A percentile compares a stretch with the other conserved stretches of the same genome.
Evolutionary conservation across 2,113 vertebrate species (phyloP).

Genomic region (Austrofundulus limnaeus): DNA sequence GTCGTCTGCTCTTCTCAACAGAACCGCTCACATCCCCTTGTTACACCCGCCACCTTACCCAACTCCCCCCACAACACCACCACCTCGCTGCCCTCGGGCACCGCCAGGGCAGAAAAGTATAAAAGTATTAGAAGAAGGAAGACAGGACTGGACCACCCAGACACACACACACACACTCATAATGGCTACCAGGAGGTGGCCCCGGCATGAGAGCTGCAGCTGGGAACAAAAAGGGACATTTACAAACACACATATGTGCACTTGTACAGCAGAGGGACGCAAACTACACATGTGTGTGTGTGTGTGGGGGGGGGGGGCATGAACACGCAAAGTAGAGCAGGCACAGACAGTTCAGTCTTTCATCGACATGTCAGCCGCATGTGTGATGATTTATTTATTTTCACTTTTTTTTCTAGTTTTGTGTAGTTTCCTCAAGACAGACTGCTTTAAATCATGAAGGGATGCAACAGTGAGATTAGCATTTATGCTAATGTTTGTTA

Average conservation of each 20-base stretch:
- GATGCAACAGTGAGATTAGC: conserved; percentile 20
- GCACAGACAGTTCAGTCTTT: conserved; percentile 38
- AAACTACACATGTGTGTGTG: conserved; percentile 40
- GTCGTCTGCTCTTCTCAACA: conserved; percentile 84
- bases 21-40: conserved; percentile 80
- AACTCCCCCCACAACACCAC: background rate
- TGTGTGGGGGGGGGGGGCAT: conserved; percentile 21
- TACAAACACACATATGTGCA: conserved; percentile 25
- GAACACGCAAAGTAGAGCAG: conserved; percentile 11
- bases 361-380: conserved; percentile 64
- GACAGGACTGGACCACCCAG: conserved; percentile 90
- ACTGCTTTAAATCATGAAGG: conserved; percentile 12
- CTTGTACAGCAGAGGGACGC: conserved; percentile 23
- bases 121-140: conserved; percentile 81
- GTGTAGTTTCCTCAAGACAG: conserved; percentile 12
- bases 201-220: conserved; percentile 75
- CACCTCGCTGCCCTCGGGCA: conserved; percentile 86
- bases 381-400: conserved; percentile 31
- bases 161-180: conserved; percentile 77
- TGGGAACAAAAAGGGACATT: conserved; percentile 57
- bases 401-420: conserved; percentile 9
- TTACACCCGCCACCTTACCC: conserved; percentile 53
- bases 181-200: conserved; percentile 83
- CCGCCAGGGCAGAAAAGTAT: conserved; percentile 86
- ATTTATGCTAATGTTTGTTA: conserved; percentile 31